Percentiles rank a stretch among this genome's conserved stretches.
phyloP scores from a whole-genome alignment of 2,888 invertebrate species.

The Hydriomena furcata region DNA sequence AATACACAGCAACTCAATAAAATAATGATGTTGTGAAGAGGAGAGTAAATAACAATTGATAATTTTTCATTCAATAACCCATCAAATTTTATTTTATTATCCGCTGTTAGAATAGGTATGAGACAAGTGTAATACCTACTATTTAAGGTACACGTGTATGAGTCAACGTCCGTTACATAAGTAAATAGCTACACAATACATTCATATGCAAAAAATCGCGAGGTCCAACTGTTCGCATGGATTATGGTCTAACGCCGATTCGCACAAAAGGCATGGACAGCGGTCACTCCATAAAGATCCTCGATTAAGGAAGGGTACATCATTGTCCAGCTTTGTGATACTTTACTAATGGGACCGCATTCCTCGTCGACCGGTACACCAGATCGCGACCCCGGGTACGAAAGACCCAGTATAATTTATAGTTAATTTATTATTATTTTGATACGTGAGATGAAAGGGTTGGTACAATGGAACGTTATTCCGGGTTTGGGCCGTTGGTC shows the following conservation, averaged over 20 bases:
- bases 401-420: conserved; percentile 69
- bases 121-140: conserved; percentile 1
- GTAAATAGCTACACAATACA: conserved; percentile 46
- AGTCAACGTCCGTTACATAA: conserved; percentile 30
- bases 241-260: conserved; percentile 78
- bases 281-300: conserved; percentile 78
- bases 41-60: conserved; percentile 19
- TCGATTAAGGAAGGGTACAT: conserved; percentile 68
- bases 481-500: conserved; percentile 73
- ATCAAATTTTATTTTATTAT: conserved; percentile 1
- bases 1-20: too few species aligned
- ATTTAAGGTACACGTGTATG: conserved; percentile 8
- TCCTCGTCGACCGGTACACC: conserved; percentile 75
- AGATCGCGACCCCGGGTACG: conserved; percentile 52
- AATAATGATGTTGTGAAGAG: too few species aligned
- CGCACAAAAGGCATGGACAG: conserved; percentile 66
- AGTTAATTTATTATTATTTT: conserved; percentile 82
- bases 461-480: conserved; percentile 61
- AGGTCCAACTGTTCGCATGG: conserved; percentile 59
- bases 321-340: conserved; percentile 65
- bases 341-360: conserved; percentile 79
- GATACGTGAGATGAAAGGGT: conserved; percentile 79
- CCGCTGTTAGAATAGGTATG: conserved; percentile 8
- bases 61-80: conserved; percentile 12
- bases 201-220: conserved; percentile 70